Percentiles rank a stretch among this genome's conserved stretches.
These are phyloP conservation scores for Hydropotes inermis DNA, from an alignment of 2,113 vertebrate species.

Conservation along the genomic window DNA sequence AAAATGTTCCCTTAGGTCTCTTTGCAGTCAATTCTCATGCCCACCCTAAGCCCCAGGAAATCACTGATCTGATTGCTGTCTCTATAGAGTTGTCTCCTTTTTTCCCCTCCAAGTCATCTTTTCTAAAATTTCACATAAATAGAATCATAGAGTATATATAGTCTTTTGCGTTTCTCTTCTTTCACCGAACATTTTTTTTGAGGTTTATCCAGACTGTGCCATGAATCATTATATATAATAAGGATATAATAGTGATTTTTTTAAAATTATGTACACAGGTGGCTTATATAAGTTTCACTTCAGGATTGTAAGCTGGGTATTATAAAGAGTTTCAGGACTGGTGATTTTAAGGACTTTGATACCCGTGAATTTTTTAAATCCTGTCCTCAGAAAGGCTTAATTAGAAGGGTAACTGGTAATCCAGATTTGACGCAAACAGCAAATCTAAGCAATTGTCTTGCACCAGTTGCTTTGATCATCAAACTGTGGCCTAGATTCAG, in stretches of 20 bases:
- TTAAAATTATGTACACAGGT: background rate
- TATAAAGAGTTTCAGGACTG: background rate
- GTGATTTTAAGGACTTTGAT: background rate
- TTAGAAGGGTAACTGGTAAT: conserved; percentile 9
- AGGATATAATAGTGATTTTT: background rate
- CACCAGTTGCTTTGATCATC: conserved; percentile 22
- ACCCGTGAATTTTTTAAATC: background rate
- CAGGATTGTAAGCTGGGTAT: background rate
- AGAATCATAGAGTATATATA: background rate
- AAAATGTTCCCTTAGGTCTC: background rate
- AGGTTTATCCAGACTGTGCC: background rate
- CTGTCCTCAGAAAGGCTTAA: background rate
- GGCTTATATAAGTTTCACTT: background rate
- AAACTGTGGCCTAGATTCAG: background rate
- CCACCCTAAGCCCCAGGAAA: background rate
- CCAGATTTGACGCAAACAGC: background rate
- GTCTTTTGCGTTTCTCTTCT: background rate
- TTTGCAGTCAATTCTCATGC: background rate
- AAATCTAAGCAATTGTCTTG: conserved; percentile 19
- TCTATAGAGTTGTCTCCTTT: background rate
- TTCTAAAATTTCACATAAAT: background rate
- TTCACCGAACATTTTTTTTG: background rate
- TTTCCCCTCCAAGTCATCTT: background rate
- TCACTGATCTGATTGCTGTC: background rate
- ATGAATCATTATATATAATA: background rate